Evolutionary conservation across 2,113 vertebrate genomes (phyloP).

Genomic region (Forbesichthys papilliferus): DNA sequence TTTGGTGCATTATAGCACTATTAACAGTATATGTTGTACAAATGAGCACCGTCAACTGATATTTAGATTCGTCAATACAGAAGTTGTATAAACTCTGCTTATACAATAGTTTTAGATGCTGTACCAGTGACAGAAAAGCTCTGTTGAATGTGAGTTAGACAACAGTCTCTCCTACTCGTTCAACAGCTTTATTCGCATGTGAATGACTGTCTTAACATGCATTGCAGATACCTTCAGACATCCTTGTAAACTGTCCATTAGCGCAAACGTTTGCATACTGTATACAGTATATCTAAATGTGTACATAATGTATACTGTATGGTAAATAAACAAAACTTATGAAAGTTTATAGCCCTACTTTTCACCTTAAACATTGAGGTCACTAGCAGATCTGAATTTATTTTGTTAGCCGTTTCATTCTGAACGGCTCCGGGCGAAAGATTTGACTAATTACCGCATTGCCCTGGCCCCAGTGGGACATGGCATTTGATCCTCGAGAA

Average conservation of each 20-base stretch:
- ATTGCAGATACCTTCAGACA: constrained; percentile 5
- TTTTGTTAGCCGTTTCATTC: constrained; percentile 53
- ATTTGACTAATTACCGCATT: constrained; percentile 61
- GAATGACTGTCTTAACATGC: not conserved
- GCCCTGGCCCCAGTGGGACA: constrained; percentile 42
- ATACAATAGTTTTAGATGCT: too few relatives aligned
- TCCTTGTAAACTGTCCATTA: constrained; percentile 34
- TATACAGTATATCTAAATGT: not conserved
- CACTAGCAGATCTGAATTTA: constrained; percentile 58
- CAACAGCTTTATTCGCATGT: not conserved
- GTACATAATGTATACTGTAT: constrained; percentile 3
- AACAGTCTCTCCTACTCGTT: not conserved
- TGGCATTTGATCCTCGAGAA: constrained; percentile 29
- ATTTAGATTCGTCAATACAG: too few relatives aligned
- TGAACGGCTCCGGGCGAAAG: constrained; percentile 51
- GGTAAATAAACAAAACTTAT: constrained; percentile 22
- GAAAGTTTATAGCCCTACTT: constrained; percentile 11
- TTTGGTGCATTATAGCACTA: too few relatives aligned
- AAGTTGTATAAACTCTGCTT: too few relatives aligned
- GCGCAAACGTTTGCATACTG: not conserved
- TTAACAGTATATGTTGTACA: too few relatives aligned
- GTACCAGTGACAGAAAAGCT: not conserved
- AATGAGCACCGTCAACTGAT: too few relatives aligned
- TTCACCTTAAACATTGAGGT: constrained; percentile 59
- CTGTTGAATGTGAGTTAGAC: not conserved